Evolutionary conservation across 2,797 vertebrate species (phyloP).

Genomic region (Odontamblyopus rebecca): DNA sequence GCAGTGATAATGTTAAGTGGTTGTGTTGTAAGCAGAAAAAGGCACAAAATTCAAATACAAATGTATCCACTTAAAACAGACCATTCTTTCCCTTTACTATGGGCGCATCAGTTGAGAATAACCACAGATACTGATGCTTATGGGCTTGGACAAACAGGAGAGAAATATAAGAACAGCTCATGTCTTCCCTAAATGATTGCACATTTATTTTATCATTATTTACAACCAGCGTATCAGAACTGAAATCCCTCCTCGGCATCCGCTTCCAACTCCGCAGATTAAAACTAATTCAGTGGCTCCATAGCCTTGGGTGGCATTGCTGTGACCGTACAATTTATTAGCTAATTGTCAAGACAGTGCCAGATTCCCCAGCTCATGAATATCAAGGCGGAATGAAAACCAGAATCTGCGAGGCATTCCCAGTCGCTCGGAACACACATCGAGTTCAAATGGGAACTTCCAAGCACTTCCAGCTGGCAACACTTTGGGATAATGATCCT

Average conservation of each 20-base stretch:
- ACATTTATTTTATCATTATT: slow-evolving; percentile 43
- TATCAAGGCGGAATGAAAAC: slow-evolving; percentile 64
- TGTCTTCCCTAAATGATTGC: slow-evolving; percentile 36
- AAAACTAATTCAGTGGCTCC: slow-evolving; percentile 41
- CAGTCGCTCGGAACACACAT: slow-evolving; percentile 73
- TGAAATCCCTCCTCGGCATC: slow-evolving; percentile 36
- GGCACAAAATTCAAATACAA: neutral
- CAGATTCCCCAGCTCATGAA: slow-evolving; percentile 63
- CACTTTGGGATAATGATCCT: slow-evolving; percentile 77
- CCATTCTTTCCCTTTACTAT: neutral
- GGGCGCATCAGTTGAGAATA: slow-evolving; percentile 9
- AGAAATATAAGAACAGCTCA: slow-evolving; percentile 32
- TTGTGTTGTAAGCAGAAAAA: neutral
- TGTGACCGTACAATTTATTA: slow-evolving; percentile 62
- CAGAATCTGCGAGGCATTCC: slow-evolving; percentile 54
- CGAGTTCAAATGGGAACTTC: slow-evolving; percentile 77
- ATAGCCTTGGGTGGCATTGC: slow-evolving; percentile 65
- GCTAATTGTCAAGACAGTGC: slow-evolving; percentile 63
- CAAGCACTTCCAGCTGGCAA: slow-evolving; percentile 79
- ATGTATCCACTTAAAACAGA: neutral
- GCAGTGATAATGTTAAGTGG: neutral
- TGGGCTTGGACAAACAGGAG: slow-evolving; percentile 14
- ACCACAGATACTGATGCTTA: slow-evolving; percentile 30
- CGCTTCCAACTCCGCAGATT: slow-evolving; percentile 52
- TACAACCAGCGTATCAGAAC: slow-evolving; percentile 28